Conservation (phyloP, 1,140 invertebrate genomes). For the Heterodera carotae region DNA sequence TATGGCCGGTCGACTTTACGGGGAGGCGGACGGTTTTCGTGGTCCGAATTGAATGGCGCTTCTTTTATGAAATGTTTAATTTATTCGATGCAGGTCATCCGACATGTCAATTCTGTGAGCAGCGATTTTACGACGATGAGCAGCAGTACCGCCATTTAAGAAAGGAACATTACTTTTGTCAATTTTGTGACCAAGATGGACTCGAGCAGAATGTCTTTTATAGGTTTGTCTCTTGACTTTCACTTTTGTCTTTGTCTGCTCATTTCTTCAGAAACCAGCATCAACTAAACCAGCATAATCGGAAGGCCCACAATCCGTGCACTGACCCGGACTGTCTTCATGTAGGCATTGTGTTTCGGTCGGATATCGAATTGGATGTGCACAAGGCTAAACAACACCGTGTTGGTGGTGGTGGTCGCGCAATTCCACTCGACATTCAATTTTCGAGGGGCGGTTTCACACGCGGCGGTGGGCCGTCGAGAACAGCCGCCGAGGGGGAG, state of each 20-base stretch:
- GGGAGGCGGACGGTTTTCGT: constrained; percentile 45
- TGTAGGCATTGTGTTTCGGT: constrained; percentile 59
- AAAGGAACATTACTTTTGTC: constrained; percentile 60
- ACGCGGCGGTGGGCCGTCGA: background rate
- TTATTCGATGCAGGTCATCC: constrained; percentile 50
- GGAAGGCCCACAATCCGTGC: constrained; percentile 50
- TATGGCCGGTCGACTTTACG: constrained; percentile 43
- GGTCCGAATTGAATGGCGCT: constrained; percentile 24
- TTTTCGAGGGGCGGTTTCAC: constrained; percentile 27
- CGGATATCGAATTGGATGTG: constrained; percentile 53
- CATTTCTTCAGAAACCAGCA: constrained; percentile 44
- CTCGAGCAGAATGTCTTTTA: constrained; percentile 55
- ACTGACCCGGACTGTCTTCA: constrained; percentile 44
- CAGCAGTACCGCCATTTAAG: constrained; percentile 56
- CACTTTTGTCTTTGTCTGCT: background rate
- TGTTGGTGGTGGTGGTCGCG: constrained; percentile 12
- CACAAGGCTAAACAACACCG: constrained; percentile 45
- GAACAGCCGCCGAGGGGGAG: background rate
- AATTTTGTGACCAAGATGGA: constrained; percentile 59
- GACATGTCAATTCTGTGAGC: constrained; percentile 54
- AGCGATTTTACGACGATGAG: constrained; percentile 60
- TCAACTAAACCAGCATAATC: constrained; percentile 53
- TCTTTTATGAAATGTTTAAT: constrained; percentile 12
- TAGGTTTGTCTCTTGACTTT: constrained; percentile 27
- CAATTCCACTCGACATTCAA: constrained; percentile 49